Conservation (phyloP, 2,888 invertebrate genomes). For the Physocephala rufipes region DNA sequence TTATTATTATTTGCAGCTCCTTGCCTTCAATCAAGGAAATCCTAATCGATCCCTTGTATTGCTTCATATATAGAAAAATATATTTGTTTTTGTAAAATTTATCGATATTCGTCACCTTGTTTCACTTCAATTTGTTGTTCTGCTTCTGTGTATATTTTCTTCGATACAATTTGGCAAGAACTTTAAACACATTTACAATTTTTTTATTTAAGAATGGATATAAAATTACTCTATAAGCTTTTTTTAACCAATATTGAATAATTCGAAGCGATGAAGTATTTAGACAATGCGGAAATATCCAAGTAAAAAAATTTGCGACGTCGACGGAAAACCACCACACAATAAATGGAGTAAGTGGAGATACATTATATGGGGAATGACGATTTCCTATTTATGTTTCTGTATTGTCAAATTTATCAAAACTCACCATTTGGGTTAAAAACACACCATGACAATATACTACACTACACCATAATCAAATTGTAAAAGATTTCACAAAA, state of each 20-base stretch:
- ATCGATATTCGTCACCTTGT: conserved; percentile 24
- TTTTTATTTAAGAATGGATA: conserved; percentile 1
- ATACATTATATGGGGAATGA: neutral
- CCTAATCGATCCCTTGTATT: neutral
- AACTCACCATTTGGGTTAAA: neutral
- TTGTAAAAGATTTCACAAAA: conserved; percentile 18
- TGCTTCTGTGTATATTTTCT: neutral
- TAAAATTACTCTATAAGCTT: neutral
- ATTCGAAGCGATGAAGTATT: too few species aligned
- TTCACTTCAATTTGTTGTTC: conserved; percentile 2
- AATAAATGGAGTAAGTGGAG: neutral
- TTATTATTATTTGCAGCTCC: too few species aligned
- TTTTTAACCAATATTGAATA: neutral
- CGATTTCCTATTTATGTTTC: neutral
- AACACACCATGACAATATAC: neutral
- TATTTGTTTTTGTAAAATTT: conserved; percentile 22
- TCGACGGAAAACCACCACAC: neutral
- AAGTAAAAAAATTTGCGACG: conserved; percentile 3
- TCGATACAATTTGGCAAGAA: conserved; percentile 9
- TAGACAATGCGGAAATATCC: neutral
- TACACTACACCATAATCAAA: neutral
- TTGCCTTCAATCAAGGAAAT: neutral
- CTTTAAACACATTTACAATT: conserved; percentile 18
- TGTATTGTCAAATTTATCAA: neutral
- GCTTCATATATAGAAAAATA: neutral